phyloP scores from a whole-genome alignment of 2,797 vertebrate genomes.

The Mallotus villosus region DNA sequence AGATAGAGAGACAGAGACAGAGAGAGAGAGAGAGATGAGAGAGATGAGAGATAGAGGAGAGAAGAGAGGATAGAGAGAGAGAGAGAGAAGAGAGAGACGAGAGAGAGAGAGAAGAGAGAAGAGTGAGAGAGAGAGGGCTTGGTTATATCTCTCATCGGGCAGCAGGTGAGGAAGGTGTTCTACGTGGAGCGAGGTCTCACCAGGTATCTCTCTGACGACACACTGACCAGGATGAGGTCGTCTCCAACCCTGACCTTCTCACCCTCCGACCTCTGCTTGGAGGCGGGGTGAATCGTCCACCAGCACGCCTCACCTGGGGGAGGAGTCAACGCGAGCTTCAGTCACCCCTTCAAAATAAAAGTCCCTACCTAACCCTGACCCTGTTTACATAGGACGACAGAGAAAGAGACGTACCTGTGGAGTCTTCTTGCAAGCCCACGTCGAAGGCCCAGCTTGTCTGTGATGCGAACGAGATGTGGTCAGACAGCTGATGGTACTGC shows the following conservation, averaged over 20 bases:
- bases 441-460: conserved; percentile 94
- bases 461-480: conserved; percentile 93
- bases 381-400: background rate
- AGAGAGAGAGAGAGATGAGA: background rate
- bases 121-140: conserved; percentile 2
- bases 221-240: conserved; percentile 93
- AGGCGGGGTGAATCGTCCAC: conserved; percentile 95
- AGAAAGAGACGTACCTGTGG: conserved; percentile 77
- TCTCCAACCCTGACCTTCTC: conserved; percentile 95
- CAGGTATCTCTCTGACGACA: conserved; percentile 94
- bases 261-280: conserved; percentile 93
- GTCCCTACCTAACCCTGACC: too few relatives aligned
- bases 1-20: background rate
- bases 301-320: conserved; percentile 89
- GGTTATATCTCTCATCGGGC: background rate
- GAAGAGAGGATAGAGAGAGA: too few relatives aligned
- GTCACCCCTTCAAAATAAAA: background rate
- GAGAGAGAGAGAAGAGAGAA: conserved; percentile 82
- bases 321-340: background rate
- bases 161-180: background rate
- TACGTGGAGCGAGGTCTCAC: conserved; percentile 59
- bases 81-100: background rate
- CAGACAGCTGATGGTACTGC: conserved; percentile 90
- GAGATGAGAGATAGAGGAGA: too few relatives aligned
- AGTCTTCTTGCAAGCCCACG: conserved; percentile 90